Evolutionary conservation across 2,888 invertebrate genomes (phyloP), one percentile per base, ranked within the genome.

Genomic region (Fragum whitleyi): DNA sequence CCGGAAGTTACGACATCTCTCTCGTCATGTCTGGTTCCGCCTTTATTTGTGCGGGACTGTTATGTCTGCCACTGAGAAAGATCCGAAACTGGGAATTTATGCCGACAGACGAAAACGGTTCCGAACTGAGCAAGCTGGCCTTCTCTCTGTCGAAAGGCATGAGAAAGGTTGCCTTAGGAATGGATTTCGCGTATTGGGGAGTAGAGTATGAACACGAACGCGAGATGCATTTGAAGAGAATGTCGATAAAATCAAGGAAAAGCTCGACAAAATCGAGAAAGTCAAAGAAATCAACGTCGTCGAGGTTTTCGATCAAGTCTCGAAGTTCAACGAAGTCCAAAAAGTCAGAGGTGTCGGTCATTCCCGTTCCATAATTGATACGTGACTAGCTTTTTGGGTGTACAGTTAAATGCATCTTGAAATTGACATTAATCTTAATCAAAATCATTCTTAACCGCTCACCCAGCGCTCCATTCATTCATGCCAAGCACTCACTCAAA

Each of bases 11-110:
- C 51, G 42, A 68, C 21, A 28, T 2, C 0, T 39, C 68, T 0
- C 39, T 68, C 47, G n/a, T 28, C 19, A 28, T 68, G 42, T 32
- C 68, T 16, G 68, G 68, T 14, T 26, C 28, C 5, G 42, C 47
- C 2, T 28, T 68, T n/a, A 39, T 28, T 68, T 16, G n/a, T 14
- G 19, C 68, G 9, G 68, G 68, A 19, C 16, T 51, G 26, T 26
- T 68, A 42, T 47, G 68, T 26, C 19, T 68, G 1, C 68, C 68
- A 7, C 26, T 68, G 23, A 19, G 68, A 11, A 21, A 47, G 19
- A 68, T 68, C 19, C 21, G 36, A 1, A 47, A 28, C 5, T 68
- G 68, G 68, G 68, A 68, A 39, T 39, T 9, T 21, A 65, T 7
- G 16, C 23, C 57, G 26, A 23, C 11, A 9, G 57, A 47, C 47